Evolutionary conservation across 2,113 vertebrate species (phyloP).

Genomic region (Monopterus albus): DNA sequence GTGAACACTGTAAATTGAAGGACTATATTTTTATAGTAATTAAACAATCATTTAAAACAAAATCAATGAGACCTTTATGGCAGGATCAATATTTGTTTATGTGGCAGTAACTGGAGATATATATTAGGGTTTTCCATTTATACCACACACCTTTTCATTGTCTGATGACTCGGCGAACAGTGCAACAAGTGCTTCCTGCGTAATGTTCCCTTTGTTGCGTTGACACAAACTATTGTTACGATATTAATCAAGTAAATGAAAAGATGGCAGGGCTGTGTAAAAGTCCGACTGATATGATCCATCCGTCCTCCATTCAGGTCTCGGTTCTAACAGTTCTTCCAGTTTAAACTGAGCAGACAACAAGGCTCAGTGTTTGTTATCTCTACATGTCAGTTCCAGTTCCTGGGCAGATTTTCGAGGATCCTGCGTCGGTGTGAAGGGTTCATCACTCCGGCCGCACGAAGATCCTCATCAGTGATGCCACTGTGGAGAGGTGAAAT

Average conservation of each 20-base stretch:
- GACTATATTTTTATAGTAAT: slow-evolving; percentile 44
- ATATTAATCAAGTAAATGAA: slow-evolving; percentile 36
- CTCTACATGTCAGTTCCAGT: slow-evolving; percentile 77
- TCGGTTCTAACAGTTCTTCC: slow-evolving; percentile 31
- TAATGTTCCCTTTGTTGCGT: slow-evolving; percentile 21
- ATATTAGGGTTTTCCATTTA: slow-evolving; percentile 31
- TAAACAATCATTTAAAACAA: slow-evolving; percentile 38
- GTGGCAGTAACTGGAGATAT: slow-evolving; percentile 27
- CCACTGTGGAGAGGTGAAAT: slow-evolving; percentile 65
- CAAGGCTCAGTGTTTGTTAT: background rate
- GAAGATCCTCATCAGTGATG: slow-evolving; percentile 82
- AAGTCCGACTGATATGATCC: slow-evolving; percentile 23
- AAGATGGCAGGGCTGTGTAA: slow-evolving; percentile 13
- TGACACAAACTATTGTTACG: slow-evolving; percentile 31
- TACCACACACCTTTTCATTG: slow-evolving; percentile 3
- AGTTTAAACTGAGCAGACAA: slow-evolving; percentile 27
- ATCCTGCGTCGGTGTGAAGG: slow-evolving; percentile 72
- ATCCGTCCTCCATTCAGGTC: slow-evolving; percentile 1
- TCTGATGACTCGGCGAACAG: no score
- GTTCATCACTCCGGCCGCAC: slow-evolving; percentile 73
- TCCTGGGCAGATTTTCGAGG: slow-evolving; percentile 75
- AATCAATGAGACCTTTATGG: slow-evolving; percentile 44
- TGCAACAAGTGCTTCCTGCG: slow-evolving; percentile 23
- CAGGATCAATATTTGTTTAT: slow-evolving; percentile 41
- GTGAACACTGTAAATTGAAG: slow-evolving; percentile 38